phyloP scores from a whole-genome alignment of 2,888 invertebrate species.

The Ophraella communa region DNA sequence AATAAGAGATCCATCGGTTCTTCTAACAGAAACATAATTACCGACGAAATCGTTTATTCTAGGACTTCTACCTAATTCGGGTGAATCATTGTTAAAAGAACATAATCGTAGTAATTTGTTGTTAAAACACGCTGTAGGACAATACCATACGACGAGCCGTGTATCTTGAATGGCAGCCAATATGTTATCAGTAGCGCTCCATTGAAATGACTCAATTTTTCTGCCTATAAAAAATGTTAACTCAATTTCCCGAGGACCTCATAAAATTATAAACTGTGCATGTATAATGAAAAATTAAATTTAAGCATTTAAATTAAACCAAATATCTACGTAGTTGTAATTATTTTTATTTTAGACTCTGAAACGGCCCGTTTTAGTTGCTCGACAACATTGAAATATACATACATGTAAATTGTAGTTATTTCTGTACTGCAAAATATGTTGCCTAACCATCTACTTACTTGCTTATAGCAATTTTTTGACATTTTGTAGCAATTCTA shows the following conservation, averaged over 20 bases:
- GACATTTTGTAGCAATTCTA: too few species aligned
- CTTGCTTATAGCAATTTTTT: too few species aligned
- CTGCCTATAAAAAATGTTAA: slow-evolving; percentile 65
- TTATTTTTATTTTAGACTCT: too few species aligned
- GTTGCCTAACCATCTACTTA: too few species aligned
- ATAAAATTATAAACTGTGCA: not conserved
- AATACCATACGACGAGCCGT: slow-evolving; percentile 82
- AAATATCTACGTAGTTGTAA: too few species aligned
- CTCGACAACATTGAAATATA: too few species aligned
- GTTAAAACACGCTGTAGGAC: slow-evolving; percentile 78
- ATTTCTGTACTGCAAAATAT: too few species aligned
- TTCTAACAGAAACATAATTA: slow-evolving; percentile 81
- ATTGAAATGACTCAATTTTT: slow-evolving; percentile 66
- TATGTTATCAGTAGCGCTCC: slow-evolving; percentile 80
- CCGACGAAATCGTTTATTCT: slow-evolving; percentile 82
- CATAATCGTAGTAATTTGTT: slow-evolving; percentile 71
- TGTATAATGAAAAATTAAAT: too few species aligned
- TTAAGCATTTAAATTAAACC: too few species aligned
- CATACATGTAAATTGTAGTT: too few species aligned
- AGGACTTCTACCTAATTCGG: slow-evolving; percentile 87
- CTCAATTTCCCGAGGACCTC: too few species aligned
- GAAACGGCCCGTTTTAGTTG: too few species aligned
- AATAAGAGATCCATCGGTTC: slow-evolving; percentile 88
- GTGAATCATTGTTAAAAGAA: slow-evolving; percentile 63
- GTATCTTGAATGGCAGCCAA: slow-evolving; percentile 80